Conservation (phyloP, 1,140 invertebrate species). For the Ptiloglossa arizonensis region DNA sequence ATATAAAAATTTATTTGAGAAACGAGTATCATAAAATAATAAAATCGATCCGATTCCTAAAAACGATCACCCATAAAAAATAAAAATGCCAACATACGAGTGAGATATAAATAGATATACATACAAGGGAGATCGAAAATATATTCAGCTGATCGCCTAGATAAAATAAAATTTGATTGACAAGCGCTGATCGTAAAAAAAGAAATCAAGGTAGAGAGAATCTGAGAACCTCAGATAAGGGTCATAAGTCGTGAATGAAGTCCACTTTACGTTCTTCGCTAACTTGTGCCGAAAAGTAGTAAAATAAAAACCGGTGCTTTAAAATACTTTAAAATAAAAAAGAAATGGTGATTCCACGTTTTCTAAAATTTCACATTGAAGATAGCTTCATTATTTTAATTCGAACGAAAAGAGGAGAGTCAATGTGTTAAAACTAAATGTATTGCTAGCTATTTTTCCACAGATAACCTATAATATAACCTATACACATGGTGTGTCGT, state of each 20-base stretch:
- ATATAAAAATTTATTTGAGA: too few species aligned
- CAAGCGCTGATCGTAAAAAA: background rate
- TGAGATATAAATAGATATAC: background rate
- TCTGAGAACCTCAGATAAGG: background rate
- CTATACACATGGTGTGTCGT: too few species aligned
- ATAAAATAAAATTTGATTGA: slow-evolving; percentile 10
- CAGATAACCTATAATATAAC: too few species aligned
- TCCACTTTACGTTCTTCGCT: background rate
- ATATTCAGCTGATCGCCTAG: background rate
- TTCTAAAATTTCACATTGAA: too few species aligned
- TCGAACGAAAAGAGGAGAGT: too few species aligned
- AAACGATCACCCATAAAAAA: background rate
- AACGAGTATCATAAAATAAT: too few species aligned
- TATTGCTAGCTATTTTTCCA: too few species aligned
- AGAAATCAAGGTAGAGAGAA: background rate
- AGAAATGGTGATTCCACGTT: too few species aligned
- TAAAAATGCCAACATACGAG: background rate
- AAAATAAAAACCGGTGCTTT: background rate
- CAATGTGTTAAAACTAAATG: too few species aligned
- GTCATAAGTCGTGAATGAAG: background rate
- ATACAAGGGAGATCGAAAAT: background rate
- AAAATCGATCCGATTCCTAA: background rate
- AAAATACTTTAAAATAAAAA: too few species aligned
- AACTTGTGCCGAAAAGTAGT: background rate
- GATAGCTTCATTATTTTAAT: too few species aligned